Base-by-base conservation (phyloP, 2,888 invertebrate species). In the Eupithecia dodoneata region DNA sequence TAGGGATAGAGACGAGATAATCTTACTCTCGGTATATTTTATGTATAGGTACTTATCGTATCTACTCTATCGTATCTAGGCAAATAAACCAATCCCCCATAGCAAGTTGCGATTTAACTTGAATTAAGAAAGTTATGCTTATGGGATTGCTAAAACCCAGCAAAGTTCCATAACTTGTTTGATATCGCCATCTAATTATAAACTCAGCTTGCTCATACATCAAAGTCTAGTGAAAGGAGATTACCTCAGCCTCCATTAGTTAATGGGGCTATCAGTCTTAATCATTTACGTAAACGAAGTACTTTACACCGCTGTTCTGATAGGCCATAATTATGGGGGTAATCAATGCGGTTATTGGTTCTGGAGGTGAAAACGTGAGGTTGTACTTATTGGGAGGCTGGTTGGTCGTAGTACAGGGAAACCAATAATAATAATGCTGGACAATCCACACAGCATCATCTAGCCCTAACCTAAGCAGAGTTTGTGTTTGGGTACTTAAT, bases 211-310 rank as follows among this genome's bases (percentile, higher is more conserved):
- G 45, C 72, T 49, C 66, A 42, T 66, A 70, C 70, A 70, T 70
- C 70, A 70, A 70, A 70, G 47, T 47, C 70, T 47, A 12, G 42
- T 7, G 45, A 65, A 70, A 70, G 45, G 30, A 52, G 72, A 72
- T 77, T 70, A 72, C 65, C 75, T 52, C n/a, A 41, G 70, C 72
- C 76, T 67, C 67, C 76, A 76, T 75, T 71, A 70, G 73, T 71
- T 76, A 73, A 75, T 73, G 49, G 67, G 18, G 41, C 59, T 47
- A 78, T 75, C 71, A 44, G 72, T 76, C 77, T 74, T 70, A 63
- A 75, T 77, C 63, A 75, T 65, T 77, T 72, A 75, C 41, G 41
- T 71, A 74, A 41, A 45, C 52, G 65, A 71, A 59, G 72, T 74
- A 74, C 59, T 72, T 63, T 69, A 66, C 69, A 72, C 72, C 63